These are phyloP conservation scores for Heliconius eleuchia DNA, from an alignment of 1,140 invertebrate species.

Conservation along the genomic window DNA sequence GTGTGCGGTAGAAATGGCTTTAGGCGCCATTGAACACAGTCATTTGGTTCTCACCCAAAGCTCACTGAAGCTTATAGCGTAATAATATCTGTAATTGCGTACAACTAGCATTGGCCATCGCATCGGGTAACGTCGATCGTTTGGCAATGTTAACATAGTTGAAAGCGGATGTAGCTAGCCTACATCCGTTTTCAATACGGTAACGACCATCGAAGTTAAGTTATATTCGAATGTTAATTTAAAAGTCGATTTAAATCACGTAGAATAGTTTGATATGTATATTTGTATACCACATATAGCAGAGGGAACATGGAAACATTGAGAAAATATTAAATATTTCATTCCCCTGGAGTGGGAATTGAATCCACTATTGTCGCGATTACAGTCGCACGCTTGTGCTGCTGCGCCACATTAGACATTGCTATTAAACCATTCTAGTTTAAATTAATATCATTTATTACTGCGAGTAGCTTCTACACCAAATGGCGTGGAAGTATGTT, in stretches of 20 bases:
- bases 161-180: slow-evolving; percentile 10
- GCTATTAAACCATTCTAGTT: no score
- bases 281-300: no score
- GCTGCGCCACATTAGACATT: no score
- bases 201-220: not conserved
- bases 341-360: no score
- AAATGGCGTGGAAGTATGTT: no score
- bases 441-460: no score
- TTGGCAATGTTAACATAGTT: slow-evolving; percentile 25
- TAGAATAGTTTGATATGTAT: no score
- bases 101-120: slow-evolving; percentile 35
- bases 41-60: slow-evolving; percentile 45
- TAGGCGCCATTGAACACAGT: slow-evolving; percentile 38
- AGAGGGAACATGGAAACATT: no score
- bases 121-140: slow-evolving; percentile 26
- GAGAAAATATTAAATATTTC: no score
- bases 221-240: not conserved
- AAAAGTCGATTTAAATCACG: not conserved
- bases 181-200: slow-evolving; percentile 33
- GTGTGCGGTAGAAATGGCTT: slow-evolving; percentile 38
- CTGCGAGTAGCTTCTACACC: no score
- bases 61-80: slow-evolving; percentile 35
- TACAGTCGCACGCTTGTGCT: no score
- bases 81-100: slow-evolving; percentile 40
- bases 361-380: no score